phyloP scores from a whole-genome alignment of 2,888 invertebrate genomes.

The Lottia gigantea region DNA sequence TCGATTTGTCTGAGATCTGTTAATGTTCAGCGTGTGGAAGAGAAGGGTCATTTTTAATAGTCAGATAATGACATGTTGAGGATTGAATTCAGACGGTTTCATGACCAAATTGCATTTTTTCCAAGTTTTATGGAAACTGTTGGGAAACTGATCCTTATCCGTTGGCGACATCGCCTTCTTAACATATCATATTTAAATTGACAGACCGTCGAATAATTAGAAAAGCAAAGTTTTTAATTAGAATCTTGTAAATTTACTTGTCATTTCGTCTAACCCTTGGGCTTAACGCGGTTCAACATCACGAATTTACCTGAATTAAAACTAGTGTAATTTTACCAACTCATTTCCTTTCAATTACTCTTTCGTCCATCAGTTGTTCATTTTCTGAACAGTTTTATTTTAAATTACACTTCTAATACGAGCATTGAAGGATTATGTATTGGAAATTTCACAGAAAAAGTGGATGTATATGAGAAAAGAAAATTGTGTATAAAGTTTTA shows the following conservation, averaged over 20 bases:
- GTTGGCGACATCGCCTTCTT: slow-evolving; percentile 2
- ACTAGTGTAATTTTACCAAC: slow-evolving; percentile 4
- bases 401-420: no score
- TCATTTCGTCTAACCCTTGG: slow-evolving; percentile 9
- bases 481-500: no score
- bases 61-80: background rate
- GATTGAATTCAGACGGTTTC: slow-evolving; percentile 7
- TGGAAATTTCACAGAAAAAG: no score
- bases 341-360: slow-evolving; percentile 4
- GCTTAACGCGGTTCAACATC: background rate
- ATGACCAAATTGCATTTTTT: slow-evolving; percentile 8
- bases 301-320: slow-evolving; percentile 2
- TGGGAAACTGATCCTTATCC: slow-evolving; percentile 6
- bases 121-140: background rate
- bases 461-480: no score
- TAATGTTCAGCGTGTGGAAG: no score
- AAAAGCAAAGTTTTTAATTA: slow-evolving; percentile 4
- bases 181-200: slow-evolving; percentile 5
- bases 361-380: no score
- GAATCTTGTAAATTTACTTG: background rate
- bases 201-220: slow-evolving; percentile 10
- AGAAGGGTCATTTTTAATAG: no score
- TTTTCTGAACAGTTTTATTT: no score
- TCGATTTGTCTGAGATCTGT: no score
- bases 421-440: no score